Conservation (phyloP, 2,797 vertebrate genomes). For the Sebastes nivosus region DNA sequence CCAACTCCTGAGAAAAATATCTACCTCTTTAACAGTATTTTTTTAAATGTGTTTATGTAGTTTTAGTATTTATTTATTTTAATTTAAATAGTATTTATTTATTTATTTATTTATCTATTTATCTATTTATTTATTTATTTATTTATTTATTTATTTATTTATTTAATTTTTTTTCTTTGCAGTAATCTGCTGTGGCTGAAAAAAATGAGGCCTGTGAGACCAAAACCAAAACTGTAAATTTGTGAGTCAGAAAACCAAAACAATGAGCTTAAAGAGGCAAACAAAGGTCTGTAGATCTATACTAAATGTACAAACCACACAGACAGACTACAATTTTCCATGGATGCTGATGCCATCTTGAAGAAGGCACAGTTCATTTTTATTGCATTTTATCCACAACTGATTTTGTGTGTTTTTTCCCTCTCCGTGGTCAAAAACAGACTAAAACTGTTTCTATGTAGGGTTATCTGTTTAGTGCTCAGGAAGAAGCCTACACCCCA, state of each 20-base stretch:
- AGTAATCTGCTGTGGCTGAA: not conserved
- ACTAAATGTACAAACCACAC: conserved; percentile 47
- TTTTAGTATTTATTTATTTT: too few relatives aligned
- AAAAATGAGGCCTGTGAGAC: not conserved
- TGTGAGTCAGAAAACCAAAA: not conserved
- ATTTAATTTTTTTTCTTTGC: too few relatives aligned
- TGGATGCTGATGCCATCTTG: conserved; percentile 34
- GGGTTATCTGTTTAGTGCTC: conserved; percentile 45
- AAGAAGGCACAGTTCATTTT: conserved; percentile 44
- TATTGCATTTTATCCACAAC: conserved; percentile 46
- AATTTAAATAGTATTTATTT: too few relatives aligned
- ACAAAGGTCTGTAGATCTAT: not conserved
- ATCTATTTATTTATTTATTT: too few relatives aligned
- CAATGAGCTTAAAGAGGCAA: not conserved
- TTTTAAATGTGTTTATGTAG: not conserved
- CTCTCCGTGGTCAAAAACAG: conserved; percentile 48
- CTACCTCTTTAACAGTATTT: not conserved
- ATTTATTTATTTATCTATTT: too few relatives aligned
- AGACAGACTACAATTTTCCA: conserved; percentile 58
- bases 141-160: too few relatives aligned
- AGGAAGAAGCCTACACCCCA: conserved; percentile 45
- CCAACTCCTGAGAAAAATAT: not conserved
- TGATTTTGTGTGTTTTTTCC: conserved; percentile 39
- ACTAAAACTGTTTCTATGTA: conserved; percentile 36
- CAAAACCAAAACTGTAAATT: not conserved